These are phyloP conservation scores for Philonicus albiceps DNA, from an alignment of 2,888 invertebrate genomes.

Conservation along the genomic window DNA sequence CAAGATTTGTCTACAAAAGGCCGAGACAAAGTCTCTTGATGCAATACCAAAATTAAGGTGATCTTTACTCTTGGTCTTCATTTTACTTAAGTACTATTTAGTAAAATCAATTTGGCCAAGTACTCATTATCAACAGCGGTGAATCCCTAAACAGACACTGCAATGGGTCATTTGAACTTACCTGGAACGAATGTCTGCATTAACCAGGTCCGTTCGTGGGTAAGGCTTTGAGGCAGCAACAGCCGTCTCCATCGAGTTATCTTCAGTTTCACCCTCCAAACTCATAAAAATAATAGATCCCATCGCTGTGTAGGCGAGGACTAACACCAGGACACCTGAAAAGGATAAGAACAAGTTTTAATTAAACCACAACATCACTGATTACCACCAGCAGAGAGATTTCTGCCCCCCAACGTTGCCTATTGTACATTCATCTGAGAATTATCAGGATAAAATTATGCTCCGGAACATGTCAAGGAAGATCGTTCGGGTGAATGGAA, in stretches of 20 bases:
- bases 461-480: neutral
- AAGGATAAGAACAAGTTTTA: slow-evolving; percentile 18
- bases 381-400: neutral
- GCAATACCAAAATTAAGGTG: no score
- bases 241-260: slow-evolving; percentile 67
- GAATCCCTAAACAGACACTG: neutral
- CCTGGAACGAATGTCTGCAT: slow-evolving; percentile 70
- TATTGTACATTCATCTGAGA: neutral
- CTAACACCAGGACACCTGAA: slow-evolving; percentile 68
- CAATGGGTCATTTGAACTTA: slow-evolving; percentile 50
- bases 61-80: no score
- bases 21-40: neutral
- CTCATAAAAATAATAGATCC: slow-evolving; percentile 92
- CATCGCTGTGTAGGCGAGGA: slow-evolving; percentile 88
- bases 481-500: neutral
- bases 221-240: slow-evolving; percentile 73
- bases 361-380: neutral
- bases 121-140: neutral
- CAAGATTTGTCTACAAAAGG: neutral
- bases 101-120: neutral
- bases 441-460: neutral
- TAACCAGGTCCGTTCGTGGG: slow-evolving; percentile 67
- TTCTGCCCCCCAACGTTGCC: neutral
- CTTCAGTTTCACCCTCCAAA: slow-evolving; percentile 73
- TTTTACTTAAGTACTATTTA: no score